These are phyloP conservation scores for Shinisaurus crocodilurus DNA, from an alignment of 2,113 vertebrate species.

Conservation along the genomic window DNA sequence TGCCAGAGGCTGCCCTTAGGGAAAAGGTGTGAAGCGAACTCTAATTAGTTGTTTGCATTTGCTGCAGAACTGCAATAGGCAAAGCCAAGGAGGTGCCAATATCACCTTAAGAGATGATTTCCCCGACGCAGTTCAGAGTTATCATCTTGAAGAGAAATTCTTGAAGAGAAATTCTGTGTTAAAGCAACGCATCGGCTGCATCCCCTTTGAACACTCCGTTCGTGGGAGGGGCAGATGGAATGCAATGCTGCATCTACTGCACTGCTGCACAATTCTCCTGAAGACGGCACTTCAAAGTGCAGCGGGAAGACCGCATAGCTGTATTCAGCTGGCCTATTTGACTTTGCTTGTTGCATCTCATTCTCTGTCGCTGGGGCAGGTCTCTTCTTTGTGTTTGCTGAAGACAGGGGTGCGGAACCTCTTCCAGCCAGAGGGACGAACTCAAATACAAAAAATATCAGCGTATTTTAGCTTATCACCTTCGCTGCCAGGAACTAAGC, in stretches of 20 bases:
- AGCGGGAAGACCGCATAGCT: not conserved
- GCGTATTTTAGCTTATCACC: too few species aligned
- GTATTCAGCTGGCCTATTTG: not conserved
- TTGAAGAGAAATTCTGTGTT: too few species aligned
- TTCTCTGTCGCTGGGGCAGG: too few species aligned
- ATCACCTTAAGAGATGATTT: not conserved
- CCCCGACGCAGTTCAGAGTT: not conserved
- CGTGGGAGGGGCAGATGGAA: not conserved
- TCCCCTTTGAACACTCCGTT: not conserved
- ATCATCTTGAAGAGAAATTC: not conserved
- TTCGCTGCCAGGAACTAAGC: too few species aligned
- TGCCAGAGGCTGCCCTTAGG: not conserved
- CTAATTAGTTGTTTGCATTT: not conserved
- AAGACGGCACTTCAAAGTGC: not conserved
- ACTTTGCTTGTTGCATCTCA: not conserved
- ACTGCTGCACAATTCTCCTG: not conserved
- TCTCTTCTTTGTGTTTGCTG: too few species aligned
- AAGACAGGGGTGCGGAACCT: too few species aligned
- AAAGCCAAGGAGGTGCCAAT: not conserved
- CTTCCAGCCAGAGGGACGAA: too few species aligned
- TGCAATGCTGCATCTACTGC: not conserved
- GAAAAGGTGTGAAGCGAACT: not conserved
- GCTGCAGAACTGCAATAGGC: not conserved
- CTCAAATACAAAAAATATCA: too few species aligned
- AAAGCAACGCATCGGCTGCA: not conserved